Base-by-base conservation (phyloP, 1,140 invertebrate species). In the Dermatophagoides farinae region DNA sequence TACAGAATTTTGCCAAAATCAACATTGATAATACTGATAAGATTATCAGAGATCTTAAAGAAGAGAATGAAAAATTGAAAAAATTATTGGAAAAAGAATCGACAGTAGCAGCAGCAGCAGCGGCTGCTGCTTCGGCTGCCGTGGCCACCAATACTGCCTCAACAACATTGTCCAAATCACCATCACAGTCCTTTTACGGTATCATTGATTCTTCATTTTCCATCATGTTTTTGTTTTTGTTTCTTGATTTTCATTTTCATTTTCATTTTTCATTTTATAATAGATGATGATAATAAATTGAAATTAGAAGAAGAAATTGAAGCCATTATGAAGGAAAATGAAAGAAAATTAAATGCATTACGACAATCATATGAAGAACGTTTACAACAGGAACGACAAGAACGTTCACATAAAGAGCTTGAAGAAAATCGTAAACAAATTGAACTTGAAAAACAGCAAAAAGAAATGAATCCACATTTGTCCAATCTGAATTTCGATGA, bases 401-500 rank as follows among this genome's bases (percentile, higher is more conserved):
- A 55, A 23, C 57, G 41, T 5, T 12, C 46, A 52, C 46, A 23
- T 11, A 37, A 22, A 11, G 39, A 63, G 20, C 14, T 38, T n/a
- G 41, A 64, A 8, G 40, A 40, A 18, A 47, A 49, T 9, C 20
- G 55, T 14, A 69, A 69, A 47, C 68, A 74, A 59, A 71, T 74
- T 22, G 70, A 73, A 59, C 69, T 73, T 60, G 77, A 77, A 57
- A 75, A 75, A 65, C 31, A 31, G 31, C 2, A 31, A 31, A 73
- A 73, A 63, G 25, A 50, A 22, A 72, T 65, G n/a, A 69, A 71
- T 43, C 73, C 77, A 12, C 75, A 79, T 70, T 66, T 80, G 14
- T 79, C 73, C 65, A 81, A 81, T 69, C 66, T 81, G 43, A 80
- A 81, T 68, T 71, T 75, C 62, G 79, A 81, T 68, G 75, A 78